phyloP scores from a whole-genome alignment of 2,113 vertebrate genomes.

The Mohoua ochrocephala region DNA sequence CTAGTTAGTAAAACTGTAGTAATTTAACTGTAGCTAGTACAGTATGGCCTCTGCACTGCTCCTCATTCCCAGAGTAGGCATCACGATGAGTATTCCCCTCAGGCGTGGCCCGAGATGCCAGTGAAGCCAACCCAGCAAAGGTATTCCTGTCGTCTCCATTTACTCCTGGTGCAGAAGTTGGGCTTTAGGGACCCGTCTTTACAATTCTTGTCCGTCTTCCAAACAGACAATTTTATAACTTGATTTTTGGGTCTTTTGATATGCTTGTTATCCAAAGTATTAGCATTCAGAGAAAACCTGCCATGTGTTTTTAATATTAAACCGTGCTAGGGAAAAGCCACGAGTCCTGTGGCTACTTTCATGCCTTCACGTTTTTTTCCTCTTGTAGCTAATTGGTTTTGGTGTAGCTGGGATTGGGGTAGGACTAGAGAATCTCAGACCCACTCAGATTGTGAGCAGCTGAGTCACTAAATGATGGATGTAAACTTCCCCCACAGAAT shows the following conservation, averaged over 20 bases:
- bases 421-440: neutral
- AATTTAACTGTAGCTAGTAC: neutral
- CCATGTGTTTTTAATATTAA: neutral
- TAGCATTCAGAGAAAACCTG: neutral
- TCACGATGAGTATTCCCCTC: fast-evolving
- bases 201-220: neutral
- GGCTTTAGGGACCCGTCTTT: neutral
- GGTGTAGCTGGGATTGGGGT: neutral
- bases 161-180: neutral
- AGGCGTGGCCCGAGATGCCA: neutral
- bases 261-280: neutral
- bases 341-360: neutral
- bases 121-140: neutral
- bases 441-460: neutral
- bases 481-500: neutral
- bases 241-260: neutral
- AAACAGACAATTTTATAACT: neutral
- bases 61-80: neutral
- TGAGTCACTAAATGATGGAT: neutral
- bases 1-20: neutral
- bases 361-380: neutral
- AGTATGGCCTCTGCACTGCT: neutral
- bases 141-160: neutral
- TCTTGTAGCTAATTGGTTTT: neutral
- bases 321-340: neutral